A percentile compares a stretch with the other conserved stretches of the same genome.
phyloP scores from a whole-genome alignment of 2,888 invertebrate species.

The Dioctria rufipes region DNA sequence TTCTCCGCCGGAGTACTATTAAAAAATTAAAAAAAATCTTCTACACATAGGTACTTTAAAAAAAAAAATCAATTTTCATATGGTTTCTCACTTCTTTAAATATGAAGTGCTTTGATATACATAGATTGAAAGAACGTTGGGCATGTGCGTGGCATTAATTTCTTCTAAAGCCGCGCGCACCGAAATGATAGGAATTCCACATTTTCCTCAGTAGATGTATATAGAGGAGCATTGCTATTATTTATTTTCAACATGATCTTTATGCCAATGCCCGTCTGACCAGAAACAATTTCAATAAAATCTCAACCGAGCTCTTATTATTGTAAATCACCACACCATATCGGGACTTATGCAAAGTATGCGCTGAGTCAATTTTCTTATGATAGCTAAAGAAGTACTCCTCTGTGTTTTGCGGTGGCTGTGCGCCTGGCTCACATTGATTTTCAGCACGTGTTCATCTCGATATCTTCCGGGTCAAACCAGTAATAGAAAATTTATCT shows the following conservation, averaged over 20 bases:
- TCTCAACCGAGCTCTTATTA: conserved; percentile 55
- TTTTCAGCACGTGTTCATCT: conserved; percentile 57
- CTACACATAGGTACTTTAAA: too few species aligned
- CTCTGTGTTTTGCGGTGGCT: conserved; percentile 48
- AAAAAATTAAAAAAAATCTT: too few species aligned
- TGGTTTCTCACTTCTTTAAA: too few species aligned
- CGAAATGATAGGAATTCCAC: conserved; percentile 40
- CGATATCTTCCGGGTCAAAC: conserved; percentile 58
- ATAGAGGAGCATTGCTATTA: conserved; percentile 26
- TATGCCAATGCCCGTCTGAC: conserved; percentile 48
- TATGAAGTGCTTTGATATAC: too few species aligned
- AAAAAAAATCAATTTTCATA: too few species aligned
- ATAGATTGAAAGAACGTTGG: conserved; percentile 8
- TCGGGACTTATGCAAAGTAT: conserved; percentile 58
- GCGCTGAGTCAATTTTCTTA: conserved; percentile 56
- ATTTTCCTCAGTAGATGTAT: neutral
- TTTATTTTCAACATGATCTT: conserved; percentile 47
- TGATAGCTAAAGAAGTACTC: conserved; percentile 39
- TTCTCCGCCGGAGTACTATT: too few species aligned
- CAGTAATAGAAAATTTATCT: conserved; percentile 59
- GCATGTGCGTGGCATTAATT: conserved; percentile 36
- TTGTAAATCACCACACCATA: conserved; percentile 59
- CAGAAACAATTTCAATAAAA: conserved; percentile 58
- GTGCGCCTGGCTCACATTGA: conserved; percentile 39
- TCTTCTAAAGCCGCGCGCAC: neutral